Evolutionary conservation across 2,888 invertebrate species (phyloP), one percentile per base, ranked within the genome.

Genomic region (Barypeithes pellucidus): DNA sequence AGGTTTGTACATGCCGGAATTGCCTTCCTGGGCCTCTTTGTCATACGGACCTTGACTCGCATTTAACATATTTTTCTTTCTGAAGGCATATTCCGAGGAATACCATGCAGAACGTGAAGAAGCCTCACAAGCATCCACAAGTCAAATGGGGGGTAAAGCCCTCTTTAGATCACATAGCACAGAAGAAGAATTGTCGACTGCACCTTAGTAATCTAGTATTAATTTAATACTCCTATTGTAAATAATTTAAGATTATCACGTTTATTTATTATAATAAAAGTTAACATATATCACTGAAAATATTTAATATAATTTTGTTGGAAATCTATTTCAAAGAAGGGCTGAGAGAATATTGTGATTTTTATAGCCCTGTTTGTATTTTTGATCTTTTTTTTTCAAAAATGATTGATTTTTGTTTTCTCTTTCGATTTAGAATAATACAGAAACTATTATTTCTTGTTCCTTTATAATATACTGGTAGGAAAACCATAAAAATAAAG

Each of bases 101-200:
- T 96, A 96, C 84, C 95, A 95, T 86, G 89, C 89, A 79, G 89
- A 89, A 79, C 93, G 92, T 82, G 85, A 89, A 0, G 88, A 90
- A 80, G 90, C 91, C 16, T 90, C 91, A 77, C 88, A 90, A 16
- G 88, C 88, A 65, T 89, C 90, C 70, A 87, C 87, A 57, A 88
- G 88, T 54, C 90, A 90, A 14, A 87, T 89, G 76, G 88, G 90
- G 36, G 90, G 90, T 43, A 88, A 87, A 80, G 88, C 87, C 80
- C 93, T 76, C 87, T 91, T 79, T 87, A 81, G 95, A 84, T 95
- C 95, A 76, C 93, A 93, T 86, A 94, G 94, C 89, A 93, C 95
- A 87, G 93, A 94, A 85, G 95, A 95, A 82, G 95, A 95, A 86
- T 89, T 95, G 79, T 89, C 91, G 80, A 91, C 91, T 77, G 83